Evolutionary conservation across 2,113 vertebrate species (phyloP).

Genomic region (Apus apus): DNA sequence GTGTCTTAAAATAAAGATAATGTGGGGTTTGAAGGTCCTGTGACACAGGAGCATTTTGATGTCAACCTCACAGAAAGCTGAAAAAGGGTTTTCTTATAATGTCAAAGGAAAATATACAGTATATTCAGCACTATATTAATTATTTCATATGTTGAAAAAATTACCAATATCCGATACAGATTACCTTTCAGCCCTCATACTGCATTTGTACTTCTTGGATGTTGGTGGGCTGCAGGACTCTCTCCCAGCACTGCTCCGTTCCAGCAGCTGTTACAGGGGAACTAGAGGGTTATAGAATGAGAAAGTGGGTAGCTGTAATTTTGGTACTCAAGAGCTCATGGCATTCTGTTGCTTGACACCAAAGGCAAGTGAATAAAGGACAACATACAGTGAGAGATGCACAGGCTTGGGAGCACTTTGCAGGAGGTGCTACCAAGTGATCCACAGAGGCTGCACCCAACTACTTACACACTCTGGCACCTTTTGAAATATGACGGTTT

Average conservation of each 20-base stretch:
- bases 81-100: neutral
- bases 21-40: neutral
- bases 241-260: neutral
- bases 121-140: neutral
- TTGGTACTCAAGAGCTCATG: neutral
- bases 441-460: neutral
- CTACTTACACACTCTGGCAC: neutral
- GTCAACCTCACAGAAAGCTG: neutral
- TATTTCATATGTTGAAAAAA: neutral
- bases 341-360: conserved; percentile 1
- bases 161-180: neutral
- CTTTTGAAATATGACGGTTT: neutral
- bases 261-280: neutral
- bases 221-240: neutral
- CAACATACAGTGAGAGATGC: neutral
- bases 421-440: neutral
- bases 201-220: neutral
- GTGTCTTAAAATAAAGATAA: neutral
- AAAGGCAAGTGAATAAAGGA: neutral
- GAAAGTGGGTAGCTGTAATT: conserved; percentile 7
- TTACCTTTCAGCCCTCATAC: neutral
- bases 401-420: neutral
- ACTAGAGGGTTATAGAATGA: neutral
- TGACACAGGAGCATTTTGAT: neutral
- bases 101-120: neutral